Percentiles rank a stretch among this genome's conserved stretches.
These are phyloP conservation scores for Rhyzopertha dominica DNA, from an alignment of 1,140 invertebrate species.

Conservation along the genomic window DNA sequence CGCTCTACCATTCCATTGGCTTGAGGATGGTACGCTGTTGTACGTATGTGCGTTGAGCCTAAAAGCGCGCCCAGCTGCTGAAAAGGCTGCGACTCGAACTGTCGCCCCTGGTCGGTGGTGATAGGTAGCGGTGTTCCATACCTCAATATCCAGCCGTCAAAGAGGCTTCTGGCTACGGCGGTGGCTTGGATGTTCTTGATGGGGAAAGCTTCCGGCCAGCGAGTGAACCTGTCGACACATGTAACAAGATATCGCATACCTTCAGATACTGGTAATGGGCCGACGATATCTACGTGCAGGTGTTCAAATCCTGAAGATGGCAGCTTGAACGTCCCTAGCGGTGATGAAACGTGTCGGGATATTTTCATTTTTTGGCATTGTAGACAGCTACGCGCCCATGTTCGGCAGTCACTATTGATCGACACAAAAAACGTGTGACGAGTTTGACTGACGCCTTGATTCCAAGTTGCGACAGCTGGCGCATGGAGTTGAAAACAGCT, in stretches of 20 bases:
- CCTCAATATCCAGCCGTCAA: slow-evolving; percentile 32
- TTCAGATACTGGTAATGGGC: slow-evolving; percentile 32
- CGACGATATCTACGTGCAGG: slow-evolving; percentile 46
- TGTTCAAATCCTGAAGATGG: slow-evolving; percentile 26
- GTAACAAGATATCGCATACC: slow-evolving; percentile 38
- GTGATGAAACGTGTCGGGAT: slow-evolving; percentile 14
- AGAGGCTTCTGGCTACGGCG: slow-evolving; percentile 33
- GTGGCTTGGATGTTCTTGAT: slow-evolving; percentile 35
- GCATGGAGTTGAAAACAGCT: background rate
- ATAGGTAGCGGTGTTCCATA: slow-evolving; percentile 31
- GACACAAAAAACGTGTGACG: slow-evolving; percentile 31
- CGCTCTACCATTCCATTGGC: slow-evolving; percentile 33
- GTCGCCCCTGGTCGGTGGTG: slow-evolving; percentile 39
- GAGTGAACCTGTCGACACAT: slow-evolving; percentile 38
- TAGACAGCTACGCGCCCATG: slow-evolving; percentile 27
- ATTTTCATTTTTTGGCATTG: slow-evolving; percentile 35
- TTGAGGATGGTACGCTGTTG: slow-evolving; percentile 39
- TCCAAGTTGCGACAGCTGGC: slow-evolving; percentile 32
- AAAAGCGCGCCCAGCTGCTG: slow-evolving; percentile 21
- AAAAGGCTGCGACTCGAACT: slow-evolving; percentile 35
- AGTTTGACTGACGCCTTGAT: slow-evolving; percentile 19
- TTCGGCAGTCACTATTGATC: slow-evolving; percentile 23
- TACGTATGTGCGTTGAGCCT: slow-evolving; percentile 27
- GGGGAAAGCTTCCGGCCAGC: slow-evolving; percentile 45
- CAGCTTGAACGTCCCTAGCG: slow-evolving; percentile 13